phyloP scores from a whole-genome alignment of 2,888 invertebrate genomes.

The Aricia artaxerxes region DNA sequence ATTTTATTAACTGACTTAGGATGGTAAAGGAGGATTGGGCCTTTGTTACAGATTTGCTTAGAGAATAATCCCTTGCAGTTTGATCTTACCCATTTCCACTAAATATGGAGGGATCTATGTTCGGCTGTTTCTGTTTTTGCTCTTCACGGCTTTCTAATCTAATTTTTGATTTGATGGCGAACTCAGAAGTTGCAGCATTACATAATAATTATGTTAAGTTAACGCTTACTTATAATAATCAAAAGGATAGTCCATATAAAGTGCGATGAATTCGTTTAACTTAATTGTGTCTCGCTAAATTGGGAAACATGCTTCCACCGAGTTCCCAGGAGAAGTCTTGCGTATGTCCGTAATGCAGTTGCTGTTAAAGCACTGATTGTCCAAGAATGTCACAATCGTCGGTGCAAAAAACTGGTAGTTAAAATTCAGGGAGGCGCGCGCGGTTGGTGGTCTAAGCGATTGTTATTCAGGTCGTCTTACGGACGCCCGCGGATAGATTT shows the following conservation, averaged over 20 bases:
- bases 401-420: conserved; percentile 43
- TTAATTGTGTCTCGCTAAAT: conserved; percentile 2
- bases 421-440: conserved; percentile 44
- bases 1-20: too few relatives aligned
- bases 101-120: too few relatives aligned
- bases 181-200: too few relatives aligned
- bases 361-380: conserved; percentile 18
- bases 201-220: too few relatives aligned
- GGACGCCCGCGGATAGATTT: conserved; percentile 45
- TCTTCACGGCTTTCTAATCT: too few relatives aligned
- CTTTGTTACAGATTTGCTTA: too few relatives aligned
- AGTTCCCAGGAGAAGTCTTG: background rate
- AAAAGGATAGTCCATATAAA: background rate
- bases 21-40: too few relatives aligned
- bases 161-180: too few relatives aligned
- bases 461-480: conserved; percentile 45
- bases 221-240: too few relatives aligned
- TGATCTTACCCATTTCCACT: too few relatives aligned
- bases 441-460: conserved; percentile 46
- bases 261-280: background rate
- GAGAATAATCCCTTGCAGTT: too few relatives aligned
- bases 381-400: conserved; percentile 36
- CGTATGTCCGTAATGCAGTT: conserved; percentile 1
- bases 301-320: background rate
- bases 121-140: too few relatives aligned